A percentile compares a stretch with the other conserved stretches of the same genome.
phyloP scores from a whole-genome alignment of 2,888 invertebrate genomes.

The Scelioninae gen. 2 region DNA sequence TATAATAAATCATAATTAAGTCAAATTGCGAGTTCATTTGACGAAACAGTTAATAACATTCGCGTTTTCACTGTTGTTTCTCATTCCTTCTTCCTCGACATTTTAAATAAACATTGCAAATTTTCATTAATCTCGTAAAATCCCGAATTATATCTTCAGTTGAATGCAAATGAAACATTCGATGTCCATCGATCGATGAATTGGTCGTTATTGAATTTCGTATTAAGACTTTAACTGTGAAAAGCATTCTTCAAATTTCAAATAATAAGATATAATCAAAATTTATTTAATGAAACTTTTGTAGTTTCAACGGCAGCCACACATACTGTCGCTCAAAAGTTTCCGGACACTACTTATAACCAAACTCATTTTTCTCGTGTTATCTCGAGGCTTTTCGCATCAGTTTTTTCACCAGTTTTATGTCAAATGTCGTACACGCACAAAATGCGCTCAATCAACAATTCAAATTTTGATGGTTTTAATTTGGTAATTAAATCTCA shows the following conservation, averaged over 20 bases:
- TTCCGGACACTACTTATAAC: no score
- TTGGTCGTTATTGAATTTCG: constrained; percentile 20
- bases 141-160: constrained; percentile 23
- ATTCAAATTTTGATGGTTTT: no score
- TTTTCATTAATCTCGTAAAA: constrained; percentile 10
- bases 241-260: constrained; percentile 26
- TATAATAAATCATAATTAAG: background rate
- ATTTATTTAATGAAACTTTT: constrained; percentile 12
- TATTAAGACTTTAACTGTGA: constrained; percentile 1
- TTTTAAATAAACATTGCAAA: constrained; percentile 2
- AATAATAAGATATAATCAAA: no score
- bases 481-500: no score
- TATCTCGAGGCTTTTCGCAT: no score
- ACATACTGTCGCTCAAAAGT: no score
- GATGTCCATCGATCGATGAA: constrained; percentile 34
- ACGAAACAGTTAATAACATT: background rate
- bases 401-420: no score
- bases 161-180: constrained; percentile 27
- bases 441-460: no score
- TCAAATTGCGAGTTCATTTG: background rate
- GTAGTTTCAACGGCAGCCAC: background rate
- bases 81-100: background rate
- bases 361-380: no score
- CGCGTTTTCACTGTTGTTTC: background rate
- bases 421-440: no score